Evolutionary conservation across 2,113 vertebrate genomes (phyloP).

Genomic region (Nettapus auritus): DNA sequence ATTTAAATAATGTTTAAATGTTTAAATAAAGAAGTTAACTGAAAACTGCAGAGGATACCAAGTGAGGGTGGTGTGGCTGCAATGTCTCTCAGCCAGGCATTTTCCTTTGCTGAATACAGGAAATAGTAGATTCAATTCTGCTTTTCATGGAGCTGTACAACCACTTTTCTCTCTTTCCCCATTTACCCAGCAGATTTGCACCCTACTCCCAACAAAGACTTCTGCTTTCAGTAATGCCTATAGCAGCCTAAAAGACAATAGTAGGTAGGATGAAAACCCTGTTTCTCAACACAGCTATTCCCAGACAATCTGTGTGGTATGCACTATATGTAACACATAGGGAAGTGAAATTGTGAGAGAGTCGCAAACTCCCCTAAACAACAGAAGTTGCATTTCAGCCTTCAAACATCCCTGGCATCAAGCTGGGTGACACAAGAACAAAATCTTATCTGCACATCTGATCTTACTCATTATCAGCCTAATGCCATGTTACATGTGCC

Average conservation of each 20-base stretch:
- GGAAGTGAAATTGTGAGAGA: conserved; percentile 54
- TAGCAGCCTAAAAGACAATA: not conserved
- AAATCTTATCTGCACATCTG: not conserved
- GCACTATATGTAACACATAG: not conserved
- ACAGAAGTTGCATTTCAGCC: not conserved
- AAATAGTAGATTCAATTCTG: conserved; percentile 63
- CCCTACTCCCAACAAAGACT: not conserved
- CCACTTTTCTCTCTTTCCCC: not conserved
- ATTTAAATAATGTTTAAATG: not conserved
- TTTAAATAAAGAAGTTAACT: not conserved
- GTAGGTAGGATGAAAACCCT: not conserved
- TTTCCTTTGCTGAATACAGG: conserved; percentile 31
- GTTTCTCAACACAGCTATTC: conserved; percentile 47
- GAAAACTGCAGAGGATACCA: not conserved
- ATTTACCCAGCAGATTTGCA: conserved; percentile 1
- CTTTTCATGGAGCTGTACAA: conserved; percentile 20
- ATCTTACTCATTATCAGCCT: not conserved
- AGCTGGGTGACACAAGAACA: not conserved
- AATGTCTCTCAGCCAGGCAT: not conserved
- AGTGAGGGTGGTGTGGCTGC: not conserved
- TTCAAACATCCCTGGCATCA: not conserved
- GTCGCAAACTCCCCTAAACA: not conserved
- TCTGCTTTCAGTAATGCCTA: conserved; percentile 34
- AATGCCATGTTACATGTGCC: not conserved
- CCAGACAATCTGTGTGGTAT: not conserved